phyloP scores from a whole-genome alignment of 30 jellyfish, hydroid and myxozoan genomes.

The Aurelia aurita region DNA sequence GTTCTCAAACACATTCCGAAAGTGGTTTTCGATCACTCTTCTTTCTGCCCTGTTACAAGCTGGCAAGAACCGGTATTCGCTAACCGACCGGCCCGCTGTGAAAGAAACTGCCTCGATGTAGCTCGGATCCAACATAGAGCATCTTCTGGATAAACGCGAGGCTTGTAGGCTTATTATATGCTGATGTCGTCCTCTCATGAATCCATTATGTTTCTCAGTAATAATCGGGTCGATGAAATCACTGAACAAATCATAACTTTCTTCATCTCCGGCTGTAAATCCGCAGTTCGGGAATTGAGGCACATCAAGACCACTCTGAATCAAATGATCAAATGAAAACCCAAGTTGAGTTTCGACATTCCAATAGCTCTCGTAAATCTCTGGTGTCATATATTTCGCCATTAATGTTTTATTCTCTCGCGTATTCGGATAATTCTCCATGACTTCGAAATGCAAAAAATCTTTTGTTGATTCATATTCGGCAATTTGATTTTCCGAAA shows the following conservation, averaged over 20 bases:
- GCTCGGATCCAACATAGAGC: constrained; percentile 41
- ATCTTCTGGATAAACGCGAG: constrained; percentile 31
- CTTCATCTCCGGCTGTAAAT: constrained; percentile 57
- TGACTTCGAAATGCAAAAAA: constrained; percentile 44
- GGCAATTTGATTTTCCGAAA: background rate
- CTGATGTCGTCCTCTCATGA: constrained; percentile 45
- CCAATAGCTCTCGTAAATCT: constrained; percentile 56
- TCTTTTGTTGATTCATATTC: constrained; percentile 44
- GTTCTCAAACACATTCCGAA: constrained; percentile 32
- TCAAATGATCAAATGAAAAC: constrained; percentile 41
- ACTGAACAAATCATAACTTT: constrained; percentile 17
- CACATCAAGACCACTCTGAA: constrained; percentile 61
- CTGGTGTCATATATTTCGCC: constrained; percentile 62
- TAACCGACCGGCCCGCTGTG: constrained; percentile 58
- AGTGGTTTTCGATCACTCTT: constrained; percentile 53
- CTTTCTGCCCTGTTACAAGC: constrained; percentile 77
- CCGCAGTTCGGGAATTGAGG: constrained; percentile 66
- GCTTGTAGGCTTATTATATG: constrained; percentile 48
- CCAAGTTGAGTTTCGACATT: constrained; percentile 58
- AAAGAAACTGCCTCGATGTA: constrained; percentile 59
- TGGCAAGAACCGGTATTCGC: constrained; percentile 57
- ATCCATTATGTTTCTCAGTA: constrained; percentile 61
- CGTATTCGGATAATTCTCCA: constrained; percentile 56
- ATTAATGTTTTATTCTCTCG: constrained; percentile 36
- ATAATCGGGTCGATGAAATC: constrained; percentile 57